A percentile compares a stretch with the other conserved stretches of the same genome.
phyloP scores from a whole-genome alignment of 2,888 invertebrate genomes.

The Oscheius sp. region DNA sequence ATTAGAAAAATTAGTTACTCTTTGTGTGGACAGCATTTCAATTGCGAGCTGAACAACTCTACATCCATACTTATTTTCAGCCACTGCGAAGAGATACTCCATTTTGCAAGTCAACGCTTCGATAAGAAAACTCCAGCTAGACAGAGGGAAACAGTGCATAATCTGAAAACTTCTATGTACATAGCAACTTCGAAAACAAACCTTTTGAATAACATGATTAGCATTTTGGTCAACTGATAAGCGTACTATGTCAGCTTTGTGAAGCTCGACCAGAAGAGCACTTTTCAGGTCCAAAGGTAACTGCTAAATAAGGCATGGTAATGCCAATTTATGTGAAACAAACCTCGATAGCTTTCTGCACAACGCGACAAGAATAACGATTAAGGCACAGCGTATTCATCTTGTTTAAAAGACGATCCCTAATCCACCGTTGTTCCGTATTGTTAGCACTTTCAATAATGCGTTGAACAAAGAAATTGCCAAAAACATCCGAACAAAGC shows the following conservation, averaged over 20 bases:
- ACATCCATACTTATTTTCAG: conserved; percentile 66
- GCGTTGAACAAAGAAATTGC: conserved; percentile 63
- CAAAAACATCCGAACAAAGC: conserved; percentile 62
- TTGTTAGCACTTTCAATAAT: conserved; percentile 50
- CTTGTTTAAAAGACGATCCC: conserved; percentile 34
- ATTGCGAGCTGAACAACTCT: conserved; percentile 62
- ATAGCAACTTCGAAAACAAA: not conserved
- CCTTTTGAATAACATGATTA: conserved; percentile 67
- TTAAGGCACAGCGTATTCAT: conserved; percentile 60
- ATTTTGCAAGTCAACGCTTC: conserved; percentile 45
- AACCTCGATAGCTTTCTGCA: conserved; percentile 63
- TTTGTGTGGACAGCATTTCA: conserved; percentile 57
- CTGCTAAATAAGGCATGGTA: not conserved
- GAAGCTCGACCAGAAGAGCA: conserved; percentile 40
- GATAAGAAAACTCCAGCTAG: conserved; percentile 48
- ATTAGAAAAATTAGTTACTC: not conserved
- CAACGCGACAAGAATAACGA: conserved; percentile 66
- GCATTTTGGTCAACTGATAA: conserved; percentile 65
- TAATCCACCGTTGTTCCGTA: conserved; percentile 41
- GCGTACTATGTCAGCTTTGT: conserved; percentile 45
- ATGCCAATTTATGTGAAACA: not conserved
- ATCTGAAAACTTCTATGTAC: conserved; percentile 38
- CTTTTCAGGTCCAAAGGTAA: conserved; percentile 21
- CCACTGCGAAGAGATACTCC: conserved; percentile 46
- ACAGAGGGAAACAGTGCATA: conserved; percentile 49